Evolutionary conservation across 2,797 vertebrate species (phyloP), one percentile per base, ranked within the genome.

Genomic region (Parambassis ranga): DNA sequence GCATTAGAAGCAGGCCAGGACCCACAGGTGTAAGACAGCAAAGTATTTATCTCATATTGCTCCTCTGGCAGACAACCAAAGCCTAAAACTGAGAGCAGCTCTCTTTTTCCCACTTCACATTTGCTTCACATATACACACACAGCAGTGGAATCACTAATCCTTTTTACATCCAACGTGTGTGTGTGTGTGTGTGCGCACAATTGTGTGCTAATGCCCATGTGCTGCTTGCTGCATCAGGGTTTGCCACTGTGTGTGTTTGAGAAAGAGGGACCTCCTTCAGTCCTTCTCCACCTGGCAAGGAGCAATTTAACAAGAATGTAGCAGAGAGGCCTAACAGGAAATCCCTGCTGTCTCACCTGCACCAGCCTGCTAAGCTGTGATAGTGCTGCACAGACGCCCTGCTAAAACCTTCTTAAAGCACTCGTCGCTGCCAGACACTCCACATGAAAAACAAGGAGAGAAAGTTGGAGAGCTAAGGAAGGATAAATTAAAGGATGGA

Each of bases 291-390:
- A 89, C 80, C 82, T 86, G 84, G 74, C 78, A 87, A 79, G 60
- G 49, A 75, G 79, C 76, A 82, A 87, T 84, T 90, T 87, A 79
- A 77, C 63, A 89, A 87, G 86, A 91, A 89, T 86, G 82, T 69
- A 63, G 75, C 60, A 61, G 71, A 67, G 66, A 80, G 83, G 77
- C 75, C 73, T 71, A 64, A 86, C 84, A 91, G 90, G 89, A 91
- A 91, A 90, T 89, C 84, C 81, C 79, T 81, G 79, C 79, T 90
- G 84, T 86, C 87, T 84, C 85, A 85, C 87, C 84, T 89, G 81
- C 67, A 48, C 66, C 60, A 82, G 75, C 64, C 71, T 67, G 50
- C 84, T 86, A 84, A 87, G 80, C 77, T 83, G 79, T 80, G 82
- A 86, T 84, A 80, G 74, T 76, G 37, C 62, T 51, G 79, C 64